These are phyloP conservation scores for Digitonthophagus gazella DNA, from an alignment of 2,888 invertebrate species.

Conservation along the genomic window DNA sequence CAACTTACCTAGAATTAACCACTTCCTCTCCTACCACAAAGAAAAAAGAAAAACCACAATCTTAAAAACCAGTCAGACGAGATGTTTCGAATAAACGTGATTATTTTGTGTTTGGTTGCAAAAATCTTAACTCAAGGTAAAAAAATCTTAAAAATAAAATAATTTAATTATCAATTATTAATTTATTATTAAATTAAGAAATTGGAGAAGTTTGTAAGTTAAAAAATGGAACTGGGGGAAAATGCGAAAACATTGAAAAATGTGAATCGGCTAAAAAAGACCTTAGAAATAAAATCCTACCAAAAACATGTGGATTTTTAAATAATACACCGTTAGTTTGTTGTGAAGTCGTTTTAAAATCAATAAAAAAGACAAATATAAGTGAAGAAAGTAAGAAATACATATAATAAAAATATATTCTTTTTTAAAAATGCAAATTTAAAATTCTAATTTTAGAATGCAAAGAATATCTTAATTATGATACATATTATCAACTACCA, in stretches of 20 bases:
- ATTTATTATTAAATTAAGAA: too few species aligned
- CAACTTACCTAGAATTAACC: too few species aligned
- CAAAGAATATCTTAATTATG: neutral
- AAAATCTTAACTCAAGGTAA: too few species aligned
- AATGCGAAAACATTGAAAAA: neutral
- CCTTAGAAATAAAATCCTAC: neutral
- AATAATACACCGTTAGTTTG: neutral
- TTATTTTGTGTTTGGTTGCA: too few species aligned
- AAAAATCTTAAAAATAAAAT: too few species aligned
- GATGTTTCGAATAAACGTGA: too few species aligned
- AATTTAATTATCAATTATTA: too few species aligned
- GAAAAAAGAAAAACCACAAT: too few species aligned
- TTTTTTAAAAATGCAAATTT: neutral
- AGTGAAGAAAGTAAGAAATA: neutral
- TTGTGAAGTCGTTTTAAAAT: neutral
- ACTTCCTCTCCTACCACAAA: too few species aligned
- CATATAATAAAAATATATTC: neutral
- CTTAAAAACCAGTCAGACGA: too few species aligned
- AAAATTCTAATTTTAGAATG: neutral
- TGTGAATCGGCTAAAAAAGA: neutral
- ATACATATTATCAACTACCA: neutral
- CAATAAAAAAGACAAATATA: neutral
- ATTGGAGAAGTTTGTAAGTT: neutral
- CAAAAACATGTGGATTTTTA: neutral
- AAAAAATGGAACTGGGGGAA: neutral